Evolutionary conservation across 2,888 invertebrate genomes (phyloP).

Genomic region (Pammene fasciana): DNA sequence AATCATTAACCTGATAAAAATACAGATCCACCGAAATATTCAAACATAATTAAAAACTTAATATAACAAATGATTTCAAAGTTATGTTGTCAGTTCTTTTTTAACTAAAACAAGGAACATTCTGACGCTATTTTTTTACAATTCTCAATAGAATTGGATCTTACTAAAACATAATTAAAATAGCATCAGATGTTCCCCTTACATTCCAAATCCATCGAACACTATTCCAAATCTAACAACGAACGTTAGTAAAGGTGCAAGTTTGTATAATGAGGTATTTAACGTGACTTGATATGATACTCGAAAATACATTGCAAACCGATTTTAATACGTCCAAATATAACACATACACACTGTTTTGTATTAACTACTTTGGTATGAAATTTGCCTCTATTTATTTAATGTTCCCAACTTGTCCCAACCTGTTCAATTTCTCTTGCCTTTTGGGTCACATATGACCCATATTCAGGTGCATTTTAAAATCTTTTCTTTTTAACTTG

Average conservation of each 20-base stretch:
- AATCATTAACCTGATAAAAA: slow-evolving; percentile 11
- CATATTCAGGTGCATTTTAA: background rate
- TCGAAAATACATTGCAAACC: background rate
- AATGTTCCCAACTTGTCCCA: background rate
- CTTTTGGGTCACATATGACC: background rate
- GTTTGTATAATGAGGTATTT: slow-evolving; percentile 46
- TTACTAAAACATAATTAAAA: background rate
- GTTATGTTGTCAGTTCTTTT: background rate
- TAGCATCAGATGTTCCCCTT: slow-evolving; percentile 14
- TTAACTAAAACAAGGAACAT: background rate
- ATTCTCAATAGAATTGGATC: too few species aligned
- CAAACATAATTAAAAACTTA: slow-evolving; percentile 19
- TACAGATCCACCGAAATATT: slow-evolving; percentile 34
- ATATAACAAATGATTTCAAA: slow-evolving; percentile 14
- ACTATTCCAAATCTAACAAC: slow-evolving; percentile 48
- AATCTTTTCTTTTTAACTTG: background rate
- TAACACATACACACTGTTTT: background rate
- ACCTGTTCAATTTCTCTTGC: background rate
- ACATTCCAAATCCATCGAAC: slow-evolving; percentile 14
- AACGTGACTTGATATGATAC: slow-evolving; percentile 53
- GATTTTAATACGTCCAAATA: background rate
- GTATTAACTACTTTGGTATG: background rate
- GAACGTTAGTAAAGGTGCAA: slow-evolving; percentile 59
- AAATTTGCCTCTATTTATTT: background rate
- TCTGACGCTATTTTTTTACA: slow-evolving; percentile 6